Base-by-base conservation (phyloP, 1,140 invertebrate genomes). In the Adelges cooleyi region DNA sequence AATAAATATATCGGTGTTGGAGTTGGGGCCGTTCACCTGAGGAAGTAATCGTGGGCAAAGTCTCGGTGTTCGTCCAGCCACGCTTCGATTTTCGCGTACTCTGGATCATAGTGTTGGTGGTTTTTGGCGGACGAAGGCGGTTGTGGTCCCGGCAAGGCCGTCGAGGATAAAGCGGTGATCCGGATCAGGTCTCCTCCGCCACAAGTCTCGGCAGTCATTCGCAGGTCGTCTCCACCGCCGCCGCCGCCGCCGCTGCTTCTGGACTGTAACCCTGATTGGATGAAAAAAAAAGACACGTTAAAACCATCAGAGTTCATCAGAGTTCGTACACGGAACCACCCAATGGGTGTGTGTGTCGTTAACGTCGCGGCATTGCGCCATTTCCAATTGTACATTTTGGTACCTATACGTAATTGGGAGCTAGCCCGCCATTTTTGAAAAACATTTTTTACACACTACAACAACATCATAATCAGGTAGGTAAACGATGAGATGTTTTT, bases 1-100 rank as follows among this genome's bases (percentile, higher is more conserved):
- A n/a, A n/a, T n/a, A n/a, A n/a, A n/a, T n/a, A n/a, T n/a, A n/a
- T n/a, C n/a, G n/a, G n/a, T n/a, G n/a, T n/a, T n/a, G n/a, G n/a
- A n/a, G n/a, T n/a, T n/a, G n/a, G n/a, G n/a, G n/a, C n/a, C n/a
- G n/a, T 33, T 33, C 23, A 92, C 88, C 90, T 89, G 71, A 94
- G 81, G 75, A 96, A 94, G 77, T 96, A 97, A 74, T 95, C 90
- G 72, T 92, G 86, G 65, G 91, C 86, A 75, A 96, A 97, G 74
- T 93, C 89, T 66, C 89, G 91, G 77, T 97, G 92, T 74, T 95
- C 92, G 77, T 97, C 93, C 51, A 97, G 82, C 93, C 93, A 97
- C 67, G 90, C 82, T 76, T 93, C 89, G 75, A 92, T 89, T 44
- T 84, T 81, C 13, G 88, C 86, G 74, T 87, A 89, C 74, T 92